Evolutionary conservation across 2,113 vertebrate species (phyloP).

Genomic region (Cololabis saira): DNA sequence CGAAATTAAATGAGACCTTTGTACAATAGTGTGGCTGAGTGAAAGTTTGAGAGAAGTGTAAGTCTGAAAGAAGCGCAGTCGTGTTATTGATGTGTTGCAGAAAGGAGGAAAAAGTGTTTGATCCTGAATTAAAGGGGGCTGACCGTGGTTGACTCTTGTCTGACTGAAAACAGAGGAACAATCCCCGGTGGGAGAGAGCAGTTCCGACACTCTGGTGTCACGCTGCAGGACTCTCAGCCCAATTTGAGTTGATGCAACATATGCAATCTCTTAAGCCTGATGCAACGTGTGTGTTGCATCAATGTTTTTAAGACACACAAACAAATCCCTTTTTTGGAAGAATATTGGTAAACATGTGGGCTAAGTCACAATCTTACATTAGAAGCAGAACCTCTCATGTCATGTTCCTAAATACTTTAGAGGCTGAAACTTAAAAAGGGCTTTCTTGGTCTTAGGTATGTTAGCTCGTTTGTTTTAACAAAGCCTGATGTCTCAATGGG

Average conservation of each 20-base stretch:
- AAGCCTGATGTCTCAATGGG: no score
- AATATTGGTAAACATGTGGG: background rate
- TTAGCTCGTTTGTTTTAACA: no score
- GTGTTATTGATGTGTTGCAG: constrained; percentile 50
- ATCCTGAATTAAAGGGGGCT: constrained; percentile 32
- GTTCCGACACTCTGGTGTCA: constrained; percentile 39
- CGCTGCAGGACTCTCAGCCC: constrained; percentile 22
- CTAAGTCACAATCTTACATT: background rate
- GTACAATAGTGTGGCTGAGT: constrained; percentile 22
- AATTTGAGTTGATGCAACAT: background rate
- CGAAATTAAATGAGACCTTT: constrained; percentile 14
- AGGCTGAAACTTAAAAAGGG: no score
- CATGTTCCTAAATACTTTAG: no score
- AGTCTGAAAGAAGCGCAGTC: constrained; percentile 1
- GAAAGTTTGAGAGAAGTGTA: constrained; percentile 9
- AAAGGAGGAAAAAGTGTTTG: constrained; percentile 36
- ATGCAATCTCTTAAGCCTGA: background rate
- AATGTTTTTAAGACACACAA: background rate
- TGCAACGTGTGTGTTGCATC: background rate
- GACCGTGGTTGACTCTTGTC: constrained; percentile 31
- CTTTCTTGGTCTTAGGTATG: no score
- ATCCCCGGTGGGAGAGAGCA: constrained; percentile 27
- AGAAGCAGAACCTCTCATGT: no score
- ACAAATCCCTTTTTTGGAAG: background rate
- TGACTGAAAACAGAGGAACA: constrained; percentile 52